Percentiles rank a stretch among this genome's conserved stretches.
Evolutionary conservation across 2,797 vertebrate species (phyloP).

Genomic region (Lepidocolaptes lacrymiger): DNA sequence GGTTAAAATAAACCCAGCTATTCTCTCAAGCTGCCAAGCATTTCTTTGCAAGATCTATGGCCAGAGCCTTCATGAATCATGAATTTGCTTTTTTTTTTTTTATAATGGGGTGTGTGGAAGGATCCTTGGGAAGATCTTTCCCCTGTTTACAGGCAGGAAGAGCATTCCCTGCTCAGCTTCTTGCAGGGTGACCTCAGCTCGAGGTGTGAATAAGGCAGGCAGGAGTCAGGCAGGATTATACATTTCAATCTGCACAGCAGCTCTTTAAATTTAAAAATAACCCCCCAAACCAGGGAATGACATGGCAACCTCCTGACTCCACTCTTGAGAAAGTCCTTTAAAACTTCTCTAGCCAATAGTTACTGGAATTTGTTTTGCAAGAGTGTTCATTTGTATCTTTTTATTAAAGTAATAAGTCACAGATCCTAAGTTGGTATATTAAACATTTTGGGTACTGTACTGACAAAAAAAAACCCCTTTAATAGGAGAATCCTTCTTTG

Average conservation of each 20-base stretch:
- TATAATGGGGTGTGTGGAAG: background rate
- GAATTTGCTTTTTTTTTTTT: background rate
- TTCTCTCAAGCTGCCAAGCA: slow-evolving; percentile 49
- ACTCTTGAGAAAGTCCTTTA: background rate
- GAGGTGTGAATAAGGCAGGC: background rate
- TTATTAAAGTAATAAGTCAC: background rate
- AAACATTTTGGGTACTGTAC: background rate
- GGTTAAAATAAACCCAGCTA: slow-evolving; percentile 68
- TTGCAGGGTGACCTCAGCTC: background rate
- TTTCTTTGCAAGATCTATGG: slow-evolving; percentile 40
- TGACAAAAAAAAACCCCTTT: background rate
- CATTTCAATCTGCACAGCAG: background rate
- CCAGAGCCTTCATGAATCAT: slow-evolving; percentile 29
- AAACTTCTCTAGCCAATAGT: background rate
- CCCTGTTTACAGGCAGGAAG: background rate
- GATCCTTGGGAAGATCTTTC: background rate
- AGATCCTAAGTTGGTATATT: background rate
- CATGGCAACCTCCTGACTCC: background rate
- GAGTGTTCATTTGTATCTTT: background rate
- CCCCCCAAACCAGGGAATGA: background rate
- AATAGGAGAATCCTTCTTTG: background rate
- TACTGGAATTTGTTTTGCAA: slow-evolving; percentile 25
- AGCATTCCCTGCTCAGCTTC: background rate
- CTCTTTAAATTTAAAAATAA: background rate
- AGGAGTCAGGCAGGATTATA: background rate